phyloP scores from a whole-genome alignment of 2,113 vertebrate species.

The Neomonachus schauinslandi region DNA sequence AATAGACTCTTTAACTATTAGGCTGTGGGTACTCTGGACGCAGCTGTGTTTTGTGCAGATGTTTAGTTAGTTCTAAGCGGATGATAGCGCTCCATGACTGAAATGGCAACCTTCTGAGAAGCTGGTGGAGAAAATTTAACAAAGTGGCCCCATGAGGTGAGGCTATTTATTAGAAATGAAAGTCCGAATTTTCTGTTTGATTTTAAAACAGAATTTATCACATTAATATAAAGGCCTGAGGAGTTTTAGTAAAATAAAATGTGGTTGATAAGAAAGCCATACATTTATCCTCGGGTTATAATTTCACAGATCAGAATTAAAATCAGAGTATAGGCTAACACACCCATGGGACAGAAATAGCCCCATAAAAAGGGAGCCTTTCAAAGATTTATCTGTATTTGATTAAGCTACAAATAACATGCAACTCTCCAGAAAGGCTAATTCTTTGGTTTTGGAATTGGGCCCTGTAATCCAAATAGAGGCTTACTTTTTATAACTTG shows the following conservation, averaged over 20 bases:
- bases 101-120: constrained; percentile 6
- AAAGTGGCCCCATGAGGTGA: background rate
- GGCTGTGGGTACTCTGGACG: background rate
- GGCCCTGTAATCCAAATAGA: background rate
- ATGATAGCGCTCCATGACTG: background rate
- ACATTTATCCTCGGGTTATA: background rate
- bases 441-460: constrained; percentile 38
- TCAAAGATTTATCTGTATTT: constrained; percentile 39
- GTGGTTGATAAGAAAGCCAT: background rate
- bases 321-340: background rate
- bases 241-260: background rate
- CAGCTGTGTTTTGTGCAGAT: constrained; percentile 14
- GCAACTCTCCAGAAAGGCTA: background rate
- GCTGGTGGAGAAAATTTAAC: background rate
- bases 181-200: constrained; percentile 6
- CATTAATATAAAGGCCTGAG: background rate
- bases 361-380: background rate
- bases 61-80: background rate
- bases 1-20: background rate
- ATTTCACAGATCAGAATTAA: constrained; percentile 30
- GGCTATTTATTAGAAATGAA: background rate
- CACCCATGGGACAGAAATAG: background rate
- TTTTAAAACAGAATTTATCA: constrained; percentile 2
- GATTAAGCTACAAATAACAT: background rate
- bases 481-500: constrained; percentile 2